A percentile compares a stretch with the other conserved stretches of the same genome.
Evolutionary conservation across 2,113 vertebrate species (phyloP).

Genomic region (Glaucomys volans): DNA sequence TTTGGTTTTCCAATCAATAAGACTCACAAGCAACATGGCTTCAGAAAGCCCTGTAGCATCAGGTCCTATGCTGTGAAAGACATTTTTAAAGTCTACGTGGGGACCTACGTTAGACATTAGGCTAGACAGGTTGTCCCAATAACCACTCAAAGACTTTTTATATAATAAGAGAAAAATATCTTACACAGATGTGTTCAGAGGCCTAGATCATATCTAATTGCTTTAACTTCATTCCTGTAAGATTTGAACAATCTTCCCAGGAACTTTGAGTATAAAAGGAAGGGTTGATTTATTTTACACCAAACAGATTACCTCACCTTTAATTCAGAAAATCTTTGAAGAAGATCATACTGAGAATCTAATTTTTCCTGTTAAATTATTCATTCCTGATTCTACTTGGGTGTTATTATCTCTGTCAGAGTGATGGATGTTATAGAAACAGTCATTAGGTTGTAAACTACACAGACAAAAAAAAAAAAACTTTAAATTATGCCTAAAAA

Average conservation of each 20-base stretch:
- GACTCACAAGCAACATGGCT: background rate
- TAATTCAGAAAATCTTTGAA: slow-evolving; percentile 76
- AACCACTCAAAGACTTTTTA: background rate
- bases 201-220: background rate
- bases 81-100: background rate
- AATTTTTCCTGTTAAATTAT: slow-evolving; percentile 80
- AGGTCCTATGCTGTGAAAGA: background rate
- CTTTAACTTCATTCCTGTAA: slow-evolving; percentile 10
- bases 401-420: slow-evolving; percentile 71
- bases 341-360: slow-evolving; percentile 53
- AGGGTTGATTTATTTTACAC: slow-evolving; percentile 62
- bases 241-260: background rate
- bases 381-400: slow-evolving; percentile 68
- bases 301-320: slow-evolving; percentile 62
- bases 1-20: background rate
- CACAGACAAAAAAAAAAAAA: background rate
- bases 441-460: slow-evolving; percentile 71
- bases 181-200: background rate
- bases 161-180: background rate
- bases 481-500: slow-evolving; percentile 57
- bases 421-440: slow-evolving; percentile 74
- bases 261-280: background rate
- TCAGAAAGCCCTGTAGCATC: background rate
- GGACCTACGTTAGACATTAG: background rate
- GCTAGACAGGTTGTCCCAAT: background rate